Percentiles rank a stretch among this genome's conserved stretches.
Conservation (phyloP, 1,140 invertebrate species). For the Camponotus vicinus region DNA sequence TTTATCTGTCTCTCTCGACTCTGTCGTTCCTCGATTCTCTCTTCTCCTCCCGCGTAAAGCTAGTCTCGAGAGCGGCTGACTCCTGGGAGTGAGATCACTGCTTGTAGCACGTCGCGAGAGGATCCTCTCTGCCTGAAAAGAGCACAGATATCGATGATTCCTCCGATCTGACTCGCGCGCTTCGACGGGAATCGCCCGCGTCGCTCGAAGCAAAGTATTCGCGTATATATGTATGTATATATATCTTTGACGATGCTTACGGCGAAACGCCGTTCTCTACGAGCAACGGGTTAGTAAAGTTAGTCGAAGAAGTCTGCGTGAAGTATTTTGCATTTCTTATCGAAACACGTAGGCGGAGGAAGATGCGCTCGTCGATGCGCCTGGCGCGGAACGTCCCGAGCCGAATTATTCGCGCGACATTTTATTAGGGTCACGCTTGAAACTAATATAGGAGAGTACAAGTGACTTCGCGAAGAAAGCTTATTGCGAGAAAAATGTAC, state of each 20-base stretch:
- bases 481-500: not conserved
- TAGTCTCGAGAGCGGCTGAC: conserved; percentile 69
- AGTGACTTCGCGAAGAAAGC: not conserved
- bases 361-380: conserved; percentile 11
- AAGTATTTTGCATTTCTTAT: conserved; percentile 52
- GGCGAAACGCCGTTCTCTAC: conserved; percentile 48
- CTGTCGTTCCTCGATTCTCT: conserved; percentile 58
- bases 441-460: not conserved
- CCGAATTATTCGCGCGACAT: conserved; percentile 42
- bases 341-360: conserved; percentile 33
- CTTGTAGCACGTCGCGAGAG: conserved; percentile 64
- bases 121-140: conserved; percentile 65
- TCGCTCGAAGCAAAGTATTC: conserved; percentile 2
- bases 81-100: conserved; percentile 75
- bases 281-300: conserved; percentile 50
- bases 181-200: conserved; percentile 15
- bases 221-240: not conserved
- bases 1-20: conserved; percentile 53
- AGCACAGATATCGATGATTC: conserved; percentile 70
- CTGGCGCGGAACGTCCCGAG: conserved; percentile 6
- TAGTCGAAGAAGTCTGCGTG: conserved; percentile 17
- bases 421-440: conserved; percentile 10
- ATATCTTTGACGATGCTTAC: conserved; percentile 32
- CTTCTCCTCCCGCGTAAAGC: conserved; percentile 75
- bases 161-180: conserved; percentile 53